A percentile compares a stretch with the other conserved stretches of the same genome.
Evolutionary conservation across 1,140 invertebrate genomes (phyloP).

Genomic region (Drosophila bipectinata): DNA sequence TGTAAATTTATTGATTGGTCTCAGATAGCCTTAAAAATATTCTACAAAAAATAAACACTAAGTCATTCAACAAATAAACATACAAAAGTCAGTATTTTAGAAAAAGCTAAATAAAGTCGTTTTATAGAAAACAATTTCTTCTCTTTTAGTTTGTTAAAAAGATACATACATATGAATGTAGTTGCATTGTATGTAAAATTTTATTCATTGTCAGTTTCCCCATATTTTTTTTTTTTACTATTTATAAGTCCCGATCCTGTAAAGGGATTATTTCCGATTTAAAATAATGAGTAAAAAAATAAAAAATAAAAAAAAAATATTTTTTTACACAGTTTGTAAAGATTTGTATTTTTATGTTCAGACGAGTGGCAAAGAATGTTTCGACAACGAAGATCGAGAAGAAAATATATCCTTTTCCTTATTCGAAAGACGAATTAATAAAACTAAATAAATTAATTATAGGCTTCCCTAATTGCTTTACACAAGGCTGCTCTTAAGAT

Average conservation of each 20-base stretch:
- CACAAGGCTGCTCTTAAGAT: background rate
- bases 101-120: background rate
- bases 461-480: background rate
- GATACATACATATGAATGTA: background rate
- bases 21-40: constrained; percentile 14
- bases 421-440: constrained; percentile 7
- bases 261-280: background rate
- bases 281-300: background rate
- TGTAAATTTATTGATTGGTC: background rate
- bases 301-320: constrained; percentile 37
- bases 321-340: constrained; percentile 68
- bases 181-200: too few relatives aligned
- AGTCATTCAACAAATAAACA: constrained; percentile 1
- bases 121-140: background rate
- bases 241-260: too few relatives aligned
- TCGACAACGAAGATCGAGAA: constrained; percentile 73
- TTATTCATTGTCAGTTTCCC: too few relatives aligned
- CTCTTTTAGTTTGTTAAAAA: background rate
- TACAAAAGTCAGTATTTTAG: constrained; percentile 15
- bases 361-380: constrained; percentile 46
- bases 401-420: constrained; percentile 12
- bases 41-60: constrained; percentile 2
- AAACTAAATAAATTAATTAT: background rate
- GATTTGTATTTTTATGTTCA: constrained; percentile 51
- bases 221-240: too few relatives aligned